Evolutionary conservation across 2,113 vertebrate species (phyloP).

Genomic region (Gavialis gangeticus): DNA sequence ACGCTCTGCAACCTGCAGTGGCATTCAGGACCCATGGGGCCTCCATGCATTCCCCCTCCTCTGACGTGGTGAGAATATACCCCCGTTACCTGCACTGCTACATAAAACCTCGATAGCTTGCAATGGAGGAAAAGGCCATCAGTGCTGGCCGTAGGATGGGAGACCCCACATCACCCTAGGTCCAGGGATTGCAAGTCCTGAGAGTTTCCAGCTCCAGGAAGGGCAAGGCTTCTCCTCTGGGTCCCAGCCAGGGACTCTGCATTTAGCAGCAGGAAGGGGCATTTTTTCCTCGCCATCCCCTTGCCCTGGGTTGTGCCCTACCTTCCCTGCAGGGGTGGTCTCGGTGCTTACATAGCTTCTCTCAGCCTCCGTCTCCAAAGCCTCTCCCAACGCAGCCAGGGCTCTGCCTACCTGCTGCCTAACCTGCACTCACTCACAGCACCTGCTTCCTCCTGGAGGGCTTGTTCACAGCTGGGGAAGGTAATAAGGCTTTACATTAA

Average conservation of each 20-base stretch:
- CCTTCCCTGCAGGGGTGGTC: rapidly evolving
- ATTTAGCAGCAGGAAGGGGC: too few relatives aligned
- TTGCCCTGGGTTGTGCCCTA: rapidly evolving
- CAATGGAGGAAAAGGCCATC: too few relatives aligned
- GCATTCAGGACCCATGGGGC: not conserved
- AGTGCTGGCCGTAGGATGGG: too few relatives aligned
- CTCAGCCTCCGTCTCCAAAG: too few relatives aligned
- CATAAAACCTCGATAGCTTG: not conserved
- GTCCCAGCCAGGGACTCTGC: too few relatives aligned
- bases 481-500: not conserved
- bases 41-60: not conserved
- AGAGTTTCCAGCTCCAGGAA: too few relatives aligned
- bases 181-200: too few relatives aligned
- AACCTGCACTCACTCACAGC: rapidly evolving
- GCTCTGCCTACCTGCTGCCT: too few relatives aligned
- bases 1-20: too few relatives aligned
- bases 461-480: not conserved
- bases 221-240: too few relatives aligned
- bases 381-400: too few relatives aligned
- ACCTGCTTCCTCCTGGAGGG: rapidly evolving
- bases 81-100: not conserved
- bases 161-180: too few relatives aligned
- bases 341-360: not conserved
- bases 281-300: not conserved
- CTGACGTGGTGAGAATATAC: not conserved